These are phyloP conservation scores for Drymodes brunneopygia DNA, from an alignment of 2,113 vertebrate genomes.

Conservation along the genomic window DNA sequence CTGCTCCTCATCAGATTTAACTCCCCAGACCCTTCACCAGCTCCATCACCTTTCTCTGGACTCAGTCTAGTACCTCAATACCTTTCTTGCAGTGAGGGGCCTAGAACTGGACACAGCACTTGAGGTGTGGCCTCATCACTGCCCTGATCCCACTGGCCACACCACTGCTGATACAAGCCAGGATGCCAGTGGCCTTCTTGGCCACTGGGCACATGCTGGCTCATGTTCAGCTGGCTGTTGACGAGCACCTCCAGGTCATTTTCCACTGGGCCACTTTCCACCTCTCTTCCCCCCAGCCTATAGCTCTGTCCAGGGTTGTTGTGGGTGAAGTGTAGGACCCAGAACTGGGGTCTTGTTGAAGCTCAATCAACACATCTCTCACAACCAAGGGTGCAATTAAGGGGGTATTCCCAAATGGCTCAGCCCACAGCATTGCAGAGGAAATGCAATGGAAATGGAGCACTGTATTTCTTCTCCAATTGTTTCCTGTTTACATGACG, in stretches of 20 bases:
- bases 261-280: neutral
- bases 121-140: neutral
- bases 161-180: neutral
- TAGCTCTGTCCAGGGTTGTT: neutral
- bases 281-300: neutral
- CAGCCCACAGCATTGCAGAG: neutral
- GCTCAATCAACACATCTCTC: neutral
- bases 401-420: neutral
- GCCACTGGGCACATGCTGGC: neutral
- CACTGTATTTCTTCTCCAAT: neutral
- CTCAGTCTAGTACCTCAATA: neutral
- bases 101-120: neutral
- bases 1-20: fast-evolving
- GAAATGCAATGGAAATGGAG: conserved; percentile 6
- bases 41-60: neutral
- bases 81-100: neutral
- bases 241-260: neutral
- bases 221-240: neutral
- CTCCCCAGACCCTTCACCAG: neutral
- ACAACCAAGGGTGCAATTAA: neutral
- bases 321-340: neutral
- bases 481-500: conserved; percentile 26
- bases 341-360: neutral
- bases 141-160: neutral
- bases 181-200: neutral